phyloP scores from a whole-genome alignment of 35 echinoderm and acorn worm species.

The Eucidaris tribuloides region DNA sequence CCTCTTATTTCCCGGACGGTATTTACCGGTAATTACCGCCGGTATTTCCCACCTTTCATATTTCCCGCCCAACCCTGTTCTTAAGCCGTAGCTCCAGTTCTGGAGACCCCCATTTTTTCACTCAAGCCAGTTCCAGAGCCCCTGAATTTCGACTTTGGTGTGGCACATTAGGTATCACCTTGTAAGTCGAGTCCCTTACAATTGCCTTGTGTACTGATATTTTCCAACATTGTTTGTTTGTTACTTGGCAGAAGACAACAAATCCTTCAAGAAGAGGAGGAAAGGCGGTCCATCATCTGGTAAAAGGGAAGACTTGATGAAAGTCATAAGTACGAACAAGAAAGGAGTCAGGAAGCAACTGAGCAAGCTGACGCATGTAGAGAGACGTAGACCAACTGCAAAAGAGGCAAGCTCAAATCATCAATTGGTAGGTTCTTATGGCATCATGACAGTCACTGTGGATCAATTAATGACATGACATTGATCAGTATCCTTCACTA shows the following conservation, averaged over 20 bases:
- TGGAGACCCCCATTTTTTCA: no score
- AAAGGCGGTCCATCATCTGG: slow-evolving; percentile 6
- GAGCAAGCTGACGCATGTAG: not conserved
- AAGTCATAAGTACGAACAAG: slow-evolving; percentile 3
- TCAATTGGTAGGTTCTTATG: slow-evolving; percentile 9
- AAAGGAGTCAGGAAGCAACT: slow-evolving; percentile 23
- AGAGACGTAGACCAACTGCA: not conserved
- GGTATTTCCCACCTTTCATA: no score
- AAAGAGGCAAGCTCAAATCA: slow-evolving; percentile 14
- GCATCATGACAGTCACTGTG: no score
- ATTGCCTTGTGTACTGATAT: not conserved
- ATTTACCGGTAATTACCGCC: no score
- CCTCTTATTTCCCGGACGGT: no score
- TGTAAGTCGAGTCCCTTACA: not conserved
- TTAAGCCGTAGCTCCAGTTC: no score
- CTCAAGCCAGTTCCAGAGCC: no score
- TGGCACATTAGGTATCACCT: not conserved
- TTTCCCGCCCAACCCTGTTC: no score
- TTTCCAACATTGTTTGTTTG: no score
- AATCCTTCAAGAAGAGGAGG: no score
- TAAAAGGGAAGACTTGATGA: slow-evolving; percentile 7
- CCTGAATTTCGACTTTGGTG: no score
- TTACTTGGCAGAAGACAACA: no score
- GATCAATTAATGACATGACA: not conserved
- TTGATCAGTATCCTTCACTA: not conserved